Evolutionary conservation across 2,888 invertebrate species (phyloP).

Genomic region (Platycheirus rosarum): DNA sequence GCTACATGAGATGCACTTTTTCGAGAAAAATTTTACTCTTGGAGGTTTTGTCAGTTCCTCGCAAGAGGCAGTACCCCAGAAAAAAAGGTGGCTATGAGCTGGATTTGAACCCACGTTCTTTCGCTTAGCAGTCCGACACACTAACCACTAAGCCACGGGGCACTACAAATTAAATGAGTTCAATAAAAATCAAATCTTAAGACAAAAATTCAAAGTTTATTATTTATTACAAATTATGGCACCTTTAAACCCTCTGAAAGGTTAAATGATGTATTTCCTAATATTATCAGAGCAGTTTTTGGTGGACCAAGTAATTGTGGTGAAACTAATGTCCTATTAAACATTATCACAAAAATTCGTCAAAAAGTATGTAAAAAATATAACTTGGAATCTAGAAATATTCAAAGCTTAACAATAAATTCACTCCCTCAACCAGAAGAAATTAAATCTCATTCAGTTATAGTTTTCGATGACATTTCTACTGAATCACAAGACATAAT

Average conservation of each 20-base stretch:
- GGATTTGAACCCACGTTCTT: no score
- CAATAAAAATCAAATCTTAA: not conserved
- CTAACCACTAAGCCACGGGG: no score
- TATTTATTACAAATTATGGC: not conserved
- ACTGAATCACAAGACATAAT: slow-evolving; percentile 24
- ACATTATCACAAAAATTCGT: no score
- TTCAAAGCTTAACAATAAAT: slow-evolving; percentile 24
- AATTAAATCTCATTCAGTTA: no score
- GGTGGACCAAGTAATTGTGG: slow-evolving; percentile 19
- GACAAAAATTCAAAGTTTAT: not conserved
- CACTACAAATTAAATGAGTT: no score
- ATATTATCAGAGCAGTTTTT: not conserved
- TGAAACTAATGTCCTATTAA: slow-evolving; percentile 27
- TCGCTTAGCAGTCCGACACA: no score
- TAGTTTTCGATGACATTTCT: slow-evolving; percentile 31
- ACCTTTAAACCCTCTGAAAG: slow-evolving; percentile 19
- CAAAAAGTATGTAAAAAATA: no score
- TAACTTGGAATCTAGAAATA: slow-evolving; percentile 21
- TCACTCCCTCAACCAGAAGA: slow-evolving; percentile 24
- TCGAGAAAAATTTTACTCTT: no score
- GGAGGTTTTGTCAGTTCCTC: no score
- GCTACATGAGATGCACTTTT: no score
- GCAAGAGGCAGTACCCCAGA: no score
- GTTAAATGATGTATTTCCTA: slow-evolving; percentile 12
- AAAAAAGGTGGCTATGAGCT: no score